Evolutionary conservation across 2,888 invertebrate species (phyloP).

Genomic region (Chorisops tibialis): DNA sequence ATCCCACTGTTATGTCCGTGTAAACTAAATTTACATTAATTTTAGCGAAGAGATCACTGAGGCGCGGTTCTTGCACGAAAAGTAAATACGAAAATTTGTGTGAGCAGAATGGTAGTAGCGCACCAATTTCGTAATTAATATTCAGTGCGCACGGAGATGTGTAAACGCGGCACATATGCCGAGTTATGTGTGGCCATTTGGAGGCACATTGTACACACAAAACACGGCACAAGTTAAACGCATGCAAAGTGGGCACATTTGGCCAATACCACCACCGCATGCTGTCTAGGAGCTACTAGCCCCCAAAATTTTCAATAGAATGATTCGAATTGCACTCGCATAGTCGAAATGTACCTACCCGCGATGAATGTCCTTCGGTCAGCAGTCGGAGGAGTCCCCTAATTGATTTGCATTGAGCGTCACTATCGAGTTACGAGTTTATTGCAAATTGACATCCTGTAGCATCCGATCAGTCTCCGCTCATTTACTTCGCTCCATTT

Average conservation of each 20-base stretch:
- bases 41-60: not conserved
- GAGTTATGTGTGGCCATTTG: not conserved
- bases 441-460: constrained; percentile 19
- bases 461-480: not conserved
- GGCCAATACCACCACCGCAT: not conserved
- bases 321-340: not conserved
- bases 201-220: not conserved
- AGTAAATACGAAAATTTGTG: not conserved
- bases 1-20: not conserved
- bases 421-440: constrained; percentile 16
- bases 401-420: constrained; percentile 20
- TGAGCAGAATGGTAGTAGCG: not conserved
- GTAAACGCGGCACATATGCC: not conserved
- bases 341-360: not conserved
- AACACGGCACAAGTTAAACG: not conserved
- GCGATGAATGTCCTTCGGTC: not conserved
- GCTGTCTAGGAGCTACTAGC: not conserved
- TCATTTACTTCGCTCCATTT: too few relatives aligned
- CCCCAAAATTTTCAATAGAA: not conserved
- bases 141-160: not conserved
- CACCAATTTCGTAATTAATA: constrained; percentile 7
- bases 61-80: not conserved
- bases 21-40: constrained; percentile 7
- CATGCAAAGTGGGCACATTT: not conserved
- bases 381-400: not conserved